A percentile compares a stretch with the other conserved stretches of the same genome.
These are phyloP conservation scores for Strigamia transsilvanica DNA, from an alignment of 2,888 invertebrate genomes.

Conservation along the genomic window DNA sequence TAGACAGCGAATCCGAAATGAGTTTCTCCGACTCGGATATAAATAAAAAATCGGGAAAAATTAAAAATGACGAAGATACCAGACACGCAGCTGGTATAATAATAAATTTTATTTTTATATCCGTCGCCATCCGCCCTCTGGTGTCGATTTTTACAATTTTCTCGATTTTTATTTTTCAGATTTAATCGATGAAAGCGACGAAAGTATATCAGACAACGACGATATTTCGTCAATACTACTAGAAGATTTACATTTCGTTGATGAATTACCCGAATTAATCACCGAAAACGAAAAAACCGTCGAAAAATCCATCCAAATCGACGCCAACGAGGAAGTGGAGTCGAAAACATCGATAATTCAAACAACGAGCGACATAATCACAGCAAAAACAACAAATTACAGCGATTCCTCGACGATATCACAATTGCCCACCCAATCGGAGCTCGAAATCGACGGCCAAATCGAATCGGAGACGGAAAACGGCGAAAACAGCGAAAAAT, in stretches of 20 bases:
- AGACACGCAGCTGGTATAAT: not conserved
- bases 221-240: not conserved
- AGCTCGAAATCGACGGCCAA: not conserved
- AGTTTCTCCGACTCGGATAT: not conserved
- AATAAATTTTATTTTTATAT: not conserved
- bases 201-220: not conserved
- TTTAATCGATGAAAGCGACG: not conserved
- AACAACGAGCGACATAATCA: not conserved
- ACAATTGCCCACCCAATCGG: not conserved
- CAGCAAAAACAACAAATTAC: not conserved
- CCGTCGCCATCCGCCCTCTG: not conserved
- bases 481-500: not conserved
- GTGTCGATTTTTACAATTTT: not conserved
- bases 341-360: slow-evolving; percentile 22
- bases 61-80: not conserved
- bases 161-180: not conserved
- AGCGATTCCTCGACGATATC: not conserved
- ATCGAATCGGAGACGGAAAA: not conserved
- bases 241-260: slow-evolving; percentile 6
- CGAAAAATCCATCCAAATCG: not conserved
- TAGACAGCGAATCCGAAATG: not conserved
- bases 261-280: not conserved
- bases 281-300: not conserved
- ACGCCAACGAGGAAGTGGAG: not conserved
- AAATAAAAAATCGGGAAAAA: not conserved